phyloP scores from a whole-genome alignment of 2,797 vertebrate species.

The Paratrypauchen microcephalus region DNA sequence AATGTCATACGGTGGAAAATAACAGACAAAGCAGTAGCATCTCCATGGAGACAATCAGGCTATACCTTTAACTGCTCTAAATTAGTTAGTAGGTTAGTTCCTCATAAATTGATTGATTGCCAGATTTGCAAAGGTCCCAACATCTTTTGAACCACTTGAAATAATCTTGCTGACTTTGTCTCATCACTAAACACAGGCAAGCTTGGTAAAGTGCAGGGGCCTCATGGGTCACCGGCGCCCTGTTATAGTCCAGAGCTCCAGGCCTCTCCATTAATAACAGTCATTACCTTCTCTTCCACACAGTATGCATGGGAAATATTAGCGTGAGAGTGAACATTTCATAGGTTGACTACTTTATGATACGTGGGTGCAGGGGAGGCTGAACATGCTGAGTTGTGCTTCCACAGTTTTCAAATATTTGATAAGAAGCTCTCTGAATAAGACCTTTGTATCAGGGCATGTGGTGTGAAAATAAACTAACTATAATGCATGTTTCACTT shows the following conservation, averaged over 20 bases:
- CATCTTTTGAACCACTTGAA: conserved; percentile 33
- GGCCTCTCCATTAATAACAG: conserved; percentile 54
- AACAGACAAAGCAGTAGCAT: too few species aligned
- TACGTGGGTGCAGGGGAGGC: conserved; percentile 25
- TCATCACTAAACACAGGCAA: conserved; percentile 18
- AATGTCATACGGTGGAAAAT: not conserved
- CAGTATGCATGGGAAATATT: conserved; percentile 48
- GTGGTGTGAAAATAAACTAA: conserved; percentile 36
- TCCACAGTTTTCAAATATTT: conserved; percentile 28
- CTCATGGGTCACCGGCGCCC: conserved; percentile 35
- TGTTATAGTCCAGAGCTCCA: conserved; percentile 55
- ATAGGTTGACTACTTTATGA: conserved; percentile 37
- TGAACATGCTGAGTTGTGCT: conserved; percentile 22
- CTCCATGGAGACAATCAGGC: too few species aligned
- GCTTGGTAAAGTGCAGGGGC: conserved; percentile 27
- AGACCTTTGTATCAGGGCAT: conserved; percentile 41
- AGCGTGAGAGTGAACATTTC: conserved; percentile 44
- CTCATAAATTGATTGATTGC: not conserved
- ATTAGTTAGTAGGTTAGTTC: not conserved
- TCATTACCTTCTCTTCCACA: conserved; percentile 53
- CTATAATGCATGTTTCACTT: conserved; percentile 21
- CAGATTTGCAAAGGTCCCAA: not conserved
- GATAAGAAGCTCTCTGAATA: conserved; percentile 23
- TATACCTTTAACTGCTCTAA: not conserved
- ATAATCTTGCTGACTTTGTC: conserved; percentile 25